These are phyloP conservation scores for Pseudochaenichthys georgianus DNA, from an alignment of 2,797 vertebrate genomes.

Conservation along the genomic window DNA sequence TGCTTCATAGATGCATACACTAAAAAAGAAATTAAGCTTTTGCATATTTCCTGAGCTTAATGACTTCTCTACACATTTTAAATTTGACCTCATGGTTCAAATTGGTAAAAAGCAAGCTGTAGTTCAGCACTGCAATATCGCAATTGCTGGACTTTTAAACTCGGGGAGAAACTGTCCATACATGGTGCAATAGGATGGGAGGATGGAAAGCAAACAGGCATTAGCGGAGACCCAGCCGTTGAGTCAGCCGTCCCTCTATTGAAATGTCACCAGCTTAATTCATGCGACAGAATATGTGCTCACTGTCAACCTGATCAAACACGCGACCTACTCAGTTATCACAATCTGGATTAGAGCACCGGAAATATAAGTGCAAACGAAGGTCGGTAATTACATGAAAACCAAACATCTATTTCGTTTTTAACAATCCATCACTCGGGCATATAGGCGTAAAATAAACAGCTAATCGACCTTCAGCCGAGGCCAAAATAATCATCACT, in stretches of 20 bases:
- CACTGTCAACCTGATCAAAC: slow-evolving; percentile 56
- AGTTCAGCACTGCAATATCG: too few species aligned
- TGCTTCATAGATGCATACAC: not conserved
- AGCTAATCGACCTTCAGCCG: slow-evolving; percentile 63
- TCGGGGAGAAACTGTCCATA: not conserved
- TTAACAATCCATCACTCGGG: slow-evolving; percentile 50
- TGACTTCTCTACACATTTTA: too few species aligned
- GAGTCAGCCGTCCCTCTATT: not conserved
- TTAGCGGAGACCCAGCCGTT: not conserved
- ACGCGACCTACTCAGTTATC: slow-evolving; percentile 23
- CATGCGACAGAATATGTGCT: slow-evolving; percentile 37
- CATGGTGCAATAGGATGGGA: not conserved
- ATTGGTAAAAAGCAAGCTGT: too few species aligned
- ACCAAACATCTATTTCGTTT: slow-evolving; percentile 44
- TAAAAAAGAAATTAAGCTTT: too few species aligned
- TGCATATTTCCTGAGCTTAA: too few species aligned
- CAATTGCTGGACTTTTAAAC: too few species aligned
- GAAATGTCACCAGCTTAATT: slow-evolving; percentile 37
- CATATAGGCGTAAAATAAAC: slow-evolving; percentile 48
- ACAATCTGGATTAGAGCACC: slow-evolving; percentile 23
- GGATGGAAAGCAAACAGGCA: slow-evolving; percentile 6
- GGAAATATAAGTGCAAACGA: slow-evolving; percentile 35
- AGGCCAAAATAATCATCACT: slow-evolving; percentile 67
- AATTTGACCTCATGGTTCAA: too few species aligned
- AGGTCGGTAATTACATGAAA: slow-evolving; percentile 40